Percentiles rank a stretch among this genome's conserved stretches.
These are phyloP conservation scores for Orius insidiosus DNA, from an alignment of 1,140 invertebrate species.

Conservation along the genomic window DNA sequence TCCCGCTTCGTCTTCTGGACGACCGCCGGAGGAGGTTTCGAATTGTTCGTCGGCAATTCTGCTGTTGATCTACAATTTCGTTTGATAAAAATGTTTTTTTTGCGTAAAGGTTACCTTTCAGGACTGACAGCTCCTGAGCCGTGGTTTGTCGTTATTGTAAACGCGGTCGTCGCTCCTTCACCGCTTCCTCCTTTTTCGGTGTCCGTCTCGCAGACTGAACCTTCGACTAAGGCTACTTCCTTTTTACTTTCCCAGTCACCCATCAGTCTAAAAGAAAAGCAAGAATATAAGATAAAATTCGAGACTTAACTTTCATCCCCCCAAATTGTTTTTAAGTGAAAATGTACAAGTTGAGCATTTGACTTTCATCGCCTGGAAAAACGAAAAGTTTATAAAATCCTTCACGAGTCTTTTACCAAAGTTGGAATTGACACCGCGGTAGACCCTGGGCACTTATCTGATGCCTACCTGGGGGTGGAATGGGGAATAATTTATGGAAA, in stretches of 20 bases:
- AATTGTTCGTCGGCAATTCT: slow-evolving; percentile 1
- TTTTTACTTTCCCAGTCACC: slow-evolving; percentile 7
- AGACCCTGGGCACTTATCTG: background rate
- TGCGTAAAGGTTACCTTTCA: too few species aligned
- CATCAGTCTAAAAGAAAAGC: background rate
- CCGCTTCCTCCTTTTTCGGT: slow-evolving; percentile 1
- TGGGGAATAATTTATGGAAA: background rate
- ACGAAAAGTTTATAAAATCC: too few species aligned
- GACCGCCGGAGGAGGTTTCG: background rate
- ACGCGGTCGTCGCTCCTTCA: slow-evolving; percentile 10
- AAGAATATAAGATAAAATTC: too few species aligned
- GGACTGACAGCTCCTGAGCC: too few species aligned
- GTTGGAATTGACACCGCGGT: background rate
- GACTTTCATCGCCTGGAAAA: too few species aligned
- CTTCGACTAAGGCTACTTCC: slow-evolving; percentile 12
- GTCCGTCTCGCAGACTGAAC: slow-evolving; percentile 6
- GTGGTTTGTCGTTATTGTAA: slow-evolving; percentile 10
- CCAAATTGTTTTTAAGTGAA: too few species aligned
- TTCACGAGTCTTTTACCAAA: too few species aligned
- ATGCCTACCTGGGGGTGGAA: too few species aligned
- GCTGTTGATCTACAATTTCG: slow-evolving; percentile 1
- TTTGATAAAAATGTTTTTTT: background rate
- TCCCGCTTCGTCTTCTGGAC: slow-evolving; percentile 10
- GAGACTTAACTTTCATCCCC: too few species aligned
- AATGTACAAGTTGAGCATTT: too few species aligned